These are phyloP conservation scores for Aurelia coerulea DNA, from an alignment of 30 jellyfish, hydroid and myxozoan species.

Conservation along the genomic window DNA sequence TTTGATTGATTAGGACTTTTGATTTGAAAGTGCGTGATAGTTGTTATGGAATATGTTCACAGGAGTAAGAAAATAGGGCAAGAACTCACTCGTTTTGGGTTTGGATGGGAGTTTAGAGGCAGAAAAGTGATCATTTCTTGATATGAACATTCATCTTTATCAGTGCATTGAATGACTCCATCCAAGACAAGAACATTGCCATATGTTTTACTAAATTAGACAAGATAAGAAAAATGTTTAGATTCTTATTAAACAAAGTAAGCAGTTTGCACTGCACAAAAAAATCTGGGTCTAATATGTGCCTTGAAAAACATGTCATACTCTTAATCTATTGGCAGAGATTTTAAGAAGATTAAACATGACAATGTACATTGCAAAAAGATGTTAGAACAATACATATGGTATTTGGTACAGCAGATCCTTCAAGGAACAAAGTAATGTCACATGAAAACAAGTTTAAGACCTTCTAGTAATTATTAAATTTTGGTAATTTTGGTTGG, in stretches of 20 bases:
- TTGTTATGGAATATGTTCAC: too few relatives aligned
- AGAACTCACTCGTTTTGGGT: constrained; percentile 64
- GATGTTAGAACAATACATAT: not conserved
- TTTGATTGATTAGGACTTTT: too few relatives aligned
- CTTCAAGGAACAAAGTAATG: not conserved
- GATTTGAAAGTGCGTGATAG: too few relatives aligned
- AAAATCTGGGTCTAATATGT: too few relatives aligned
- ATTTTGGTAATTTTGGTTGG: not conserved
- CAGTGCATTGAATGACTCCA: constrained; percentile 82
- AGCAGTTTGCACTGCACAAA: not conserved
- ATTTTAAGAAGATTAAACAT: too few relatives aligned
- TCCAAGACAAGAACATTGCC: constrained; percentile 90
- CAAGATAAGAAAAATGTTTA: not conserved
- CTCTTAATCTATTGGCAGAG: too few relatives aligned
- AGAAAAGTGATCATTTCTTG: constrained; percentile 86
- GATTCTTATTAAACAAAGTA: not conserved
- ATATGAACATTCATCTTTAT: constrained; percentile 80
- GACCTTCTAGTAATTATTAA: not conserved
- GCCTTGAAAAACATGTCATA: too few relatives aligned
- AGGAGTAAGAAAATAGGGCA: too few relatives aligned
- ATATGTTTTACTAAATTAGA: constrained; percentile 60
- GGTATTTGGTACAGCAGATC: not conserved
- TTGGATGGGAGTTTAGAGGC: constrained; percentile 82
- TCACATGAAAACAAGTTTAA: too few relatives aligned
- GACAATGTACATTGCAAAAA: not conserved